Conservation (phyloP, 2,888 invertebrate genomes). For the Heterodera filipjevi region DNA sequence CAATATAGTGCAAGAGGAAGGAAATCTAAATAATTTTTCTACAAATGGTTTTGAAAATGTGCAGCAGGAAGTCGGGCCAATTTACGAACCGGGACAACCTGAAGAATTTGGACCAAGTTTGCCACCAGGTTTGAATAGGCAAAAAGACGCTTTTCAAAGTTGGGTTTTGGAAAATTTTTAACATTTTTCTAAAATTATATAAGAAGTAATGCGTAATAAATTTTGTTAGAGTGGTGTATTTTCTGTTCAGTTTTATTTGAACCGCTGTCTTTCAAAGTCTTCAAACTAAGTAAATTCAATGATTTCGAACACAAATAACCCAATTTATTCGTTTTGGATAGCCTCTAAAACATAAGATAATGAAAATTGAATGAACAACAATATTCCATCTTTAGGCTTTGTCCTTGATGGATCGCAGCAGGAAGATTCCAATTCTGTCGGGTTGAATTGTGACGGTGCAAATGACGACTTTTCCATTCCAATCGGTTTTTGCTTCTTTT, state of each 20-base stretch:
- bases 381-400: constrained; percentile 26
- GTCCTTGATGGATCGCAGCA: constrained; percentile 25
- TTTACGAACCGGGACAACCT: constrained; percentile 22
- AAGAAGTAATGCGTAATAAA: too few relatives aligned
- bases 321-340: too few relatives aligned
- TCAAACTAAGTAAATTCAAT: too few relatives aligned
- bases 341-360: too few relatives aligned
- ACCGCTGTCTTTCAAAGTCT: too few relatives aligned
- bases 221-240: too few relatives aligned
- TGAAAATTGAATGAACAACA: too few relatives aligned
- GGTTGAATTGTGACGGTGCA: background rate
- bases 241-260: too few relatives aligned
- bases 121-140: constrained; percentile 37
- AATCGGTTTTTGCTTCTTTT: constrained; percentile 15
- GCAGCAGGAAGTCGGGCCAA: constrained; percentile 7
- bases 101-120: constrained; percentile 32
- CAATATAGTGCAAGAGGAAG: constrained; percentile 33
- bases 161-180: too few relatives aligned
- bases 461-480: constrained; percentile 33
- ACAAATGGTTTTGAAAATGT: constrained; percentile 12
- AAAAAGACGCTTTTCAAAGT: too few relatives aligned
- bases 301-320: too few relatives aligned
- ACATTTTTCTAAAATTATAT: too few relatives aligned
- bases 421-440: constrained; percentile 14
- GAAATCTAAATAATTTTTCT: background rate